A percentile compares a stretch with the other conserved stretches of the same genome.
phyloP scores from a whole-genome alignment of 2,888 invertebrate genomes.

The Limenitis camilla region DNA sequence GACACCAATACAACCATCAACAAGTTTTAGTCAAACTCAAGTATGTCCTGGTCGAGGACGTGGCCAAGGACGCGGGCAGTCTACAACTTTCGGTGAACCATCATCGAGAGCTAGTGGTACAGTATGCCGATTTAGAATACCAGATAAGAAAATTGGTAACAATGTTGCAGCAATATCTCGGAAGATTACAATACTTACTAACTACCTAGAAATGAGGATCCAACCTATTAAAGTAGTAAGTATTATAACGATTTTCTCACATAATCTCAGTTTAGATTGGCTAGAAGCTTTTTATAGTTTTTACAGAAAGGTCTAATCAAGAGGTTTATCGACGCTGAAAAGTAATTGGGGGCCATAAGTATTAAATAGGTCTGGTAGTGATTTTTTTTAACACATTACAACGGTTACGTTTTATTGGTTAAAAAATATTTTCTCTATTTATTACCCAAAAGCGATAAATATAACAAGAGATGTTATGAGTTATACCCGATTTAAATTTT shows the following conservation, averaged over 20 bases:
- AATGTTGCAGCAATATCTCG: conserved; percentile 27
- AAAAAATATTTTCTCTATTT: too few relatives aligned
- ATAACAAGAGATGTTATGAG: too few relatives aligned
- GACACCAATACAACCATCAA: too few relatives aligned
- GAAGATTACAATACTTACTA: conserved; percentile 68
- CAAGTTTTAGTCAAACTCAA: background rate
- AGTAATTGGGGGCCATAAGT: too few relatives aligned
- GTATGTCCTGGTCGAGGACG: background rate
- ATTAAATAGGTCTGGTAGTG: too few relatives aligned
- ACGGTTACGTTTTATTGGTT: too few relatives aligned
- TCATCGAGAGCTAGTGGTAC: background rate
- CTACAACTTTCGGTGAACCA: background rate
- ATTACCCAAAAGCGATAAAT: too few relatives aligned
- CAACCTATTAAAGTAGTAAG: conserved; percentile 60
- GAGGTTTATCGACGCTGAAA: too few relatives aligned
- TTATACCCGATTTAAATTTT: too few relatives aligned
- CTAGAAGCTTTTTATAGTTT: too few relatives aligned
- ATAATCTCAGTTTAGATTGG: background rate
- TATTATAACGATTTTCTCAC: conserved; percentile 12
- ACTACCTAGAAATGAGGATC: conserved; percentile 77
- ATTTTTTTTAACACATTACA: too few relatives aligned
- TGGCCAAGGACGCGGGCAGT: background rate
- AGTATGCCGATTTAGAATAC: conserved; percentile 40
- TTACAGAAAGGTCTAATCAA: too few relatives aligned
- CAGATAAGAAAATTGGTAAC: conserved; percentile 51